These are phyloP conservation scores for Ptycholaimellus sp. DNA, from an alignment of 2,888 invertebrate species.

Conservation along the genomic window DNA sequence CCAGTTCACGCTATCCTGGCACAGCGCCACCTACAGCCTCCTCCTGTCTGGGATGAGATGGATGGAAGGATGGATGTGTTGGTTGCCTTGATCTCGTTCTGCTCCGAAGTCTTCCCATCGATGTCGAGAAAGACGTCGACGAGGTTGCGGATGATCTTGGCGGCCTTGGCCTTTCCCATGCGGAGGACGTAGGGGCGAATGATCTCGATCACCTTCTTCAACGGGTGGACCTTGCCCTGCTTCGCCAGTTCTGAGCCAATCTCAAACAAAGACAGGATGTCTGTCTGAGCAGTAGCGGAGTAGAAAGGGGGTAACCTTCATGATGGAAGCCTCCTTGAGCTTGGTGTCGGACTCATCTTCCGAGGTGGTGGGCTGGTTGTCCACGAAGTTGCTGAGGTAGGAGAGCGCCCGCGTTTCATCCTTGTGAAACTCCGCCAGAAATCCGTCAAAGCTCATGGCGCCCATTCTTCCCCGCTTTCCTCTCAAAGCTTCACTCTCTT, in stretches of 20 bases:
- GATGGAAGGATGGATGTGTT: slow-evolving; percentile 1
- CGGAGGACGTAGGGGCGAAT: slow-evolving; percentile 77
- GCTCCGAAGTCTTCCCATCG: too few relatives aligned
- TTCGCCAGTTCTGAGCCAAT: slow-evolving; percentile 70
- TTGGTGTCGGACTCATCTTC: slow-evolving; percentile 59
- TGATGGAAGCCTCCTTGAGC: slow-evolving; percentile 70
- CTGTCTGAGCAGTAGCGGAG: too few relatives aligned
- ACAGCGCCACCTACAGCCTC: slow-evolving; percentile 30
- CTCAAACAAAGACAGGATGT: too few relatives aligned
- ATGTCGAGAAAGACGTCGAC: slow-evolving; percentile 91
- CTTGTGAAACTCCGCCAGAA: too few relatives aligned
- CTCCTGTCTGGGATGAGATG: neutral
- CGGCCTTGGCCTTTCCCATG: slow-evolving; percentile 96
- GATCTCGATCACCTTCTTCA: slow-evolving; percentile 56
- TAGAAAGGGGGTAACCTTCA: too few relatives aligned
- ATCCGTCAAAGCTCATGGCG: too few relatives aligned
- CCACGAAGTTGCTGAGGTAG: too few relatives aligned
- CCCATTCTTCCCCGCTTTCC: too few relatives aligned
- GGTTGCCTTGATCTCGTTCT: slow-evolving; percentile 12
- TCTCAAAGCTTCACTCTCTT: too few relatives aligned
- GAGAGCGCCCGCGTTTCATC: too few relatives aligned
- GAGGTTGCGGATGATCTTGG: slow-evolving; percentile 78
- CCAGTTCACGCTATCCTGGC: slow-evolving; percentile 90
- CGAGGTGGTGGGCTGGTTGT: too few relatives aligned
- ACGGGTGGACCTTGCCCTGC: slow-evolving; percentile 50